phyloP scores from a whole-genome alignment of 2,888 invertebrate species.

The Tribolium freemani region DNA sequence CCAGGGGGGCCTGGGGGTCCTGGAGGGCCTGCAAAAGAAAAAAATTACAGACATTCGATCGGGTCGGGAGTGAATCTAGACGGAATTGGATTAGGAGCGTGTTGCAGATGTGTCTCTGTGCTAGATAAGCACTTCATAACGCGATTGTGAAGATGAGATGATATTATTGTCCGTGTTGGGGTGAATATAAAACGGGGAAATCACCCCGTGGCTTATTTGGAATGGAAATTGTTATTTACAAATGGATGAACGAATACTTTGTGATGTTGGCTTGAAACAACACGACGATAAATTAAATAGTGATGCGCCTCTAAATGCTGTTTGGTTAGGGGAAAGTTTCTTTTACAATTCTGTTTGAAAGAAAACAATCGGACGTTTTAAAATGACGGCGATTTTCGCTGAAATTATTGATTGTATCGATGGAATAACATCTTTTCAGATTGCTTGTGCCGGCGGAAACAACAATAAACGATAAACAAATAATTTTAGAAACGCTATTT shows the following conservation, averaged over 20 bases:
- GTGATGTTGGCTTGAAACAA: slow-evolving; percentile 19
- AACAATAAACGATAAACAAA: too few species aligned
- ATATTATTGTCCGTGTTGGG: slow-evolving; percentile 48
- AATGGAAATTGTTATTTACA: slow-evolving; percentile 41
- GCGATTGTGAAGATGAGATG: slow-evolving; percentile 51
- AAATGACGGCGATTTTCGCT: too few species aligned
- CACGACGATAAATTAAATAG: slow-evolving; percentile 13
- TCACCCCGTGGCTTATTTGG: slow-evolving; percentile 24
- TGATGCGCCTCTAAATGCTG: background rate
- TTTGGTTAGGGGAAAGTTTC: slow-evolving; percentile 1
- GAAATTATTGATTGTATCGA: too few species aligned
- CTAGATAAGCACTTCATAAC: slow-evolving; percentile 48
- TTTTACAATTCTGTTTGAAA: background rate
- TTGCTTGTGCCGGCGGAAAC: too few species aligned
- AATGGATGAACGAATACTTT: slow-evolving; percentile 34
- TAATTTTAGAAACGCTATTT: too few species aligned
- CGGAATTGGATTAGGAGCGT: slow-evolving; percentile 14
- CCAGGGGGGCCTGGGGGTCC: slow-evolving; percentile 84
- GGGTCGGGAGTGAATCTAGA: background rate
- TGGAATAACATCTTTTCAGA: too few species aligned
- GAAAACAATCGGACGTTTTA: background rate
- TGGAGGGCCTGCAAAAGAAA: slow-evolving; percentile 67
- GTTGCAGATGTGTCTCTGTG: slow-evolving; percentile 16
- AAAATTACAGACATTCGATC: too few species aligned
- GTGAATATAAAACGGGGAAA: slow-evolving; percentile 48